Evolutionary conservation across 2,797 vertebrate species (phyloP).

Genomic region (Hypotaenidia philippensis): DNA sequence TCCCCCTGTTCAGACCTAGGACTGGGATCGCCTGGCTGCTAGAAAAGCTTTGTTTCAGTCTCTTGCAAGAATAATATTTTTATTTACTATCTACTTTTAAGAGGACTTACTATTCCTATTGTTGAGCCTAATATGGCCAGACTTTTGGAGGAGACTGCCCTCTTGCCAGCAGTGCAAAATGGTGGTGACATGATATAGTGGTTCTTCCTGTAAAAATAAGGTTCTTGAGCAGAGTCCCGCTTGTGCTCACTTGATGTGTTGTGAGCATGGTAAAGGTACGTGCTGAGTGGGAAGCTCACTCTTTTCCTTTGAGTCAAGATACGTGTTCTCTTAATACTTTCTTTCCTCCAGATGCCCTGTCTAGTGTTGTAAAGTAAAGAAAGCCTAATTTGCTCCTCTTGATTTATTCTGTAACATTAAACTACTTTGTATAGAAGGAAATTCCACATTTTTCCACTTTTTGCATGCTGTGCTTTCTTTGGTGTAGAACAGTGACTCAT

Average conservation of each 20-base stretch:
- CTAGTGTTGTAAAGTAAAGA: conserved; percentile 30
- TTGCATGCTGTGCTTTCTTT: not conserved
- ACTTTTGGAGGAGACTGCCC: not conserved
- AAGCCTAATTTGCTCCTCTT: conserved; percentile 5
- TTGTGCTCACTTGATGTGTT: not conserved
- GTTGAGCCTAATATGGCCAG: not conserved
- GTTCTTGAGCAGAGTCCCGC: not conserved
- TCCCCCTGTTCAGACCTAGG: not conserved
- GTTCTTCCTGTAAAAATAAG: not conserved
- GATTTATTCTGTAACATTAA: conserved; percentile 47
- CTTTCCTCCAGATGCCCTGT: conserved; percentile 43
- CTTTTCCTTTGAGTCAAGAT: not conserved
- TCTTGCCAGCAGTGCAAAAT: not conserved
- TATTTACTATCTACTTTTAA: not conserved
- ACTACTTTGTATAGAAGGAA: conserved; percentile 63
- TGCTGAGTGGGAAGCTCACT: not conserved
- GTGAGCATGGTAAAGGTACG: not conserved
- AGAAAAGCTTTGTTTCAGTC: not conserved
- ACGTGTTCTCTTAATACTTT: not conserved
- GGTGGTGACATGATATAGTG: not conserved
- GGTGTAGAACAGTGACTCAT: conserved; percentile 22
- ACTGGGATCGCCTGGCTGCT: not conserved
- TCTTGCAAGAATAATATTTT: not conserved
- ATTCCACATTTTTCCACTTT: not conserved
- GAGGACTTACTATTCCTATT: not conserved